A percentile compares a stretch with the other conserved stretches of the same genome.
These are phyloP conservation scores for Linnaemya tessellans DNA, from an alignment of 2,888 invertebrate genomes.

Conservation along the genomic window DNA sequence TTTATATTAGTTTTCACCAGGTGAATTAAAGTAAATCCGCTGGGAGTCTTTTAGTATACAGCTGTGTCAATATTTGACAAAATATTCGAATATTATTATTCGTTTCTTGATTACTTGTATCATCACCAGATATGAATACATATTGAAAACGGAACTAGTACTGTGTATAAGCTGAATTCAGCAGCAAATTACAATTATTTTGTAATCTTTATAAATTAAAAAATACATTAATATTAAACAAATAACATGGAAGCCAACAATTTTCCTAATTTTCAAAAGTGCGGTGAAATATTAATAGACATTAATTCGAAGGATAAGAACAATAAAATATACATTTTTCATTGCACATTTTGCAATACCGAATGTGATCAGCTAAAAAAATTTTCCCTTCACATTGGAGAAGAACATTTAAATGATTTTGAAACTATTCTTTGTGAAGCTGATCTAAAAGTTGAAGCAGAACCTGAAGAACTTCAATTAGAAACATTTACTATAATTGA, in stretches of 20 bases:
- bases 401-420: slow-evolving; percentile 51
- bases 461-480: slow-evolving; percentile 27
- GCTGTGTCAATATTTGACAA: too few relatives aligned
- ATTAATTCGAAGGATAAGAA: slow-evolving; percentile 47
- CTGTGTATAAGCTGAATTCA: background rate
- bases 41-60: too few relatives aligned
- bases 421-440: slow-evolving; percentile 16
- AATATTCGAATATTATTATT: too few relatives aligned
- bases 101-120: too few relatives aligned
- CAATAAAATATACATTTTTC: slow-evolving; percentile 46
- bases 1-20: too few relatives aligned
- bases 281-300: slow-evolving; percentile 62
- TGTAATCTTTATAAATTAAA: background rate
- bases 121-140: background rate
- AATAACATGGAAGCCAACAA: slow-evolving; percentile 51
- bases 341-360: slow-evolving; percentile 47
- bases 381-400: slow-evolving; percentile 48
- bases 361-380: slow-evolving; percentile 56
- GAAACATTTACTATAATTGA: background rate
- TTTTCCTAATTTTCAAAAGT: slow-evolving; percentile 32
- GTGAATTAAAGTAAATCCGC: too few relatives aligned
- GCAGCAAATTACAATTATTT: background rate
- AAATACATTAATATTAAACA: background rate
- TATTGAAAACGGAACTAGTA: background rate
- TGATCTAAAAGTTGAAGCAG: slow-evolving; percentile 41